phyloP scores from a whole-genome alignment of 2,888 invertebrate genomes.

The Orchesellides sinensis region DNA sequence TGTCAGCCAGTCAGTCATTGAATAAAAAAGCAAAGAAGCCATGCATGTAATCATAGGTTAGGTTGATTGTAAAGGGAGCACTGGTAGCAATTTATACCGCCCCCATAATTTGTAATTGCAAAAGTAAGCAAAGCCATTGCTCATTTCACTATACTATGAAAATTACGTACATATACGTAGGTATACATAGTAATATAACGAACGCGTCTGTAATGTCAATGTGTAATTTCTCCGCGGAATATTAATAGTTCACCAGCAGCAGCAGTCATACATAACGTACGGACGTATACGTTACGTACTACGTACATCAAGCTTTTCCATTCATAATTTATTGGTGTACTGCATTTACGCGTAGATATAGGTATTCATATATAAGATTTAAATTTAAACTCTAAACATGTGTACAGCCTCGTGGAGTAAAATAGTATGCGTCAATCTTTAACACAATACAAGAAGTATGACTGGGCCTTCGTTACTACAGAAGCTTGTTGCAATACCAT shows the following conservation, averaged over 20 bases:
- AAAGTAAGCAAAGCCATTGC: conserved; percentile 37
- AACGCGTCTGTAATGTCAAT: too few species aligned
- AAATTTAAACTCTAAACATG: too few species aligned
- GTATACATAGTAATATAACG: background rate
- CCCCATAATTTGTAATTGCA: conserved; percentile 64
- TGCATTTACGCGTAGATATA: conserved; percentile 7
- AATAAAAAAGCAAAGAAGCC: conserved; percentile 39
- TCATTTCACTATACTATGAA: too few species aligned
- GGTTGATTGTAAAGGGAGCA: conserved; percentile 32
- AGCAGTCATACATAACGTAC: too few species aligned
- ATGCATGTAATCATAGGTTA: conserved; percentile 51
- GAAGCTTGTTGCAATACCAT: conserved; percentile 10
- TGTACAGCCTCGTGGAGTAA: too few species aligned
- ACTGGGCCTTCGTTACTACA: background rate
- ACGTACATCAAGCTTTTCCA: conserved; percentile 11
- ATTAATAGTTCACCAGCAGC: background rate
- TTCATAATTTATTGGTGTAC: conserved; percentile 16
- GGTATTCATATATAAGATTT: too few species aligned
- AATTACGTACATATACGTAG: background rate
- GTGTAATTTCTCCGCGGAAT: too few species aligned
- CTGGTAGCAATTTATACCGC: conserved; percentile 56
- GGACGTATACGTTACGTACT: too few species aligned
- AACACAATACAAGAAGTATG: background rate
- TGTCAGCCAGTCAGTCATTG: conserved; percentile 29
- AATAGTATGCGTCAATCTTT: too few species aligned